Conservation (phyloP, 2,113 vertebrate genomes). For the Erythrocercus mccallii region DNA sequence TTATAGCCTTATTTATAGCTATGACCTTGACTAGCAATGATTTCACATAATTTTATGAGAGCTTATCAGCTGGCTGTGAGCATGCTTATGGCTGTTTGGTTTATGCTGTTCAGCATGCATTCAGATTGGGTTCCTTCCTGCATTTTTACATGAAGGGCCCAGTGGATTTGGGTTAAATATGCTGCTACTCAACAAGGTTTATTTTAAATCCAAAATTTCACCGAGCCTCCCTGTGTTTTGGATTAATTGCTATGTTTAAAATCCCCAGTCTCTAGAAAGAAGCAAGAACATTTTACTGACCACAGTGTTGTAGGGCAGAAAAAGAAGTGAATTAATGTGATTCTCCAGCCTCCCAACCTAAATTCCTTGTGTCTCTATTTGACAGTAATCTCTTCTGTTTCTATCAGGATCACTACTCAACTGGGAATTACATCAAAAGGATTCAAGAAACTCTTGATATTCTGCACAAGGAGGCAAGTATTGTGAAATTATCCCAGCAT, state of each 20-base stretch:
- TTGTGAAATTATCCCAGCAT: neutral
- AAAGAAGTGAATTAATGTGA: neutral
- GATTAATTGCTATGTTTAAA: neutral
- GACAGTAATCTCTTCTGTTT: neutral
- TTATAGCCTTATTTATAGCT: slow-evolving; percentile 10
- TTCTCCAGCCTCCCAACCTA: neutral
- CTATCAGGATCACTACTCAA: slow-evolving; percentile 79
- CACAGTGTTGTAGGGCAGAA: neutral
- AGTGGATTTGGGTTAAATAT: neutral
- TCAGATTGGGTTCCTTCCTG: neutral
- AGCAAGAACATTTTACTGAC: neutral
- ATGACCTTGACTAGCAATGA: slow-evolving; percentile 22
- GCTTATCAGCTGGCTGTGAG: neutral
- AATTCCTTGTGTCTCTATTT: neutral
- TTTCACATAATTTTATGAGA: slow-evolving; percentile 6
- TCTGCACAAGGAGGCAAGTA: slow-evolving; percentile 81
- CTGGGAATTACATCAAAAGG: slow-evolving; percentile 73
- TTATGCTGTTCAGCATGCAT: neutral
- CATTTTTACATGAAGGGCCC: neutral
- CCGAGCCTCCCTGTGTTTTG: neutral
- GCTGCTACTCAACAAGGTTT: neutral
- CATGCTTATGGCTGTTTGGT: neutral
- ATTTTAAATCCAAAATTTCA: neutral
- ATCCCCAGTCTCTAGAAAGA: neutral
- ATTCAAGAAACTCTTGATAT: slow-evolving; percentile 85